Evolutionary conservation across 2,797 vertebrate species (phyloP).

Genomic region (Valencia hispanica): DNA sequence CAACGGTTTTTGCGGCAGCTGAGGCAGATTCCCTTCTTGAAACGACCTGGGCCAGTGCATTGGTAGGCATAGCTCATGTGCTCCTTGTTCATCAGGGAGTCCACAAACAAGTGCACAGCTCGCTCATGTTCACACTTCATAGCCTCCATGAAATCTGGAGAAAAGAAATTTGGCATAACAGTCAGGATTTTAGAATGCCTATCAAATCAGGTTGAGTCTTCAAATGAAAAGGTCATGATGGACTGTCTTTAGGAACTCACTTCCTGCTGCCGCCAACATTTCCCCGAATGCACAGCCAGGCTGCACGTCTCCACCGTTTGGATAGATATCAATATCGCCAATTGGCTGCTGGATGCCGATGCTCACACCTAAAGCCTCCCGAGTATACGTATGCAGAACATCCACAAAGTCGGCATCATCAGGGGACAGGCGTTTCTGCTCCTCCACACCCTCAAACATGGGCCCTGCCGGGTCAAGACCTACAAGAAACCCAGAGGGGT

Average conservation of each 20-base stretch:
- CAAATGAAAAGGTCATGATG: neutral
- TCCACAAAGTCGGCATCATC: constrained; percentile 97
- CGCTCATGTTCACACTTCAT: constrained; percentile 94
- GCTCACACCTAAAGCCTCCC: constrained; percentile 91
- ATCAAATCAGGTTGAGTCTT: neutral
- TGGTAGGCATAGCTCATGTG: constrained; percentile 93
- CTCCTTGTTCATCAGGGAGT: constrained; percentile 92
- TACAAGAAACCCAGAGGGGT: constrained; percentile 42
- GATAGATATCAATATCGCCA: constrained; percentile 95
- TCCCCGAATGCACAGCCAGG: constrained; percentile 90
- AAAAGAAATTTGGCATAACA: neutral
- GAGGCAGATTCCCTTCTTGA: constrained; percentile 96
- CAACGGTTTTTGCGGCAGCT: constrained; percentile 98
- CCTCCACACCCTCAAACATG: constrained; percentile 90
- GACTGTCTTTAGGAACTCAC: constrained; percentile 63
- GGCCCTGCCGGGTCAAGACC: constrained; percentile 96
- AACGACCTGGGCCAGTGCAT: constrained; percentile 89
- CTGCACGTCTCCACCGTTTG: constrained; percentile 94
- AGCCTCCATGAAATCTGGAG: constrained; percentile 86
- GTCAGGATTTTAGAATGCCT: too few relatives aligned
- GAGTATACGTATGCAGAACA: constrained; percentile 93
- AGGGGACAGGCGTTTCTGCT: constrained; percentile 88
- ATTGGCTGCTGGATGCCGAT: constrained; percentile 96
- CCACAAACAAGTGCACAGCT: constrained; percentile 92
- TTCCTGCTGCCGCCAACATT: constrained; percentile 85